Percentiles rank a stretch among this genome's conserved stretches.
Conservation (phyloP, 1,140 invertebrate species). For the Eciton burchellii region DNA sequence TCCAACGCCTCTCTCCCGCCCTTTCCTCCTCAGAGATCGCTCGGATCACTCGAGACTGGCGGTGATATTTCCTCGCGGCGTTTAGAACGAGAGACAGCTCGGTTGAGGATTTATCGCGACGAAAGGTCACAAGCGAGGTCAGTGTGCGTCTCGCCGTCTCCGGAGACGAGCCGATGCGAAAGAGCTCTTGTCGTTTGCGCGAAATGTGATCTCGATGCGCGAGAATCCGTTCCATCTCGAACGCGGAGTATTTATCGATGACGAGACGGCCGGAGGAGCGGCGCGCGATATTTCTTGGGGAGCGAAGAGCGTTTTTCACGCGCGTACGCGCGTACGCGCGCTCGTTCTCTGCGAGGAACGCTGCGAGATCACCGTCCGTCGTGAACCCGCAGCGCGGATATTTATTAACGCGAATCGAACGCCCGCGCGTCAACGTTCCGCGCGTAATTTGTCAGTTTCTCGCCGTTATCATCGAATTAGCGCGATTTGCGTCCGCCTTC, state of each 20-base stretch:
- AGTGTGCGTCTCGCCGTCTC: background rate
- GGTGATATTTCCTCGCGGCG: background rate
- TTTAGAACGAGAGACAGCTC: constrained; percentile 2
- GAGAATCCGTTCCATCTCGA: constrained; percentile 16
- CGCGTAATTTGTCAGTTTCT: constrained; percentile 51
- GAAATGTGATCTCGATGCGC: background rate
- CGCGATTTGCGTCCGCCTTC: constrained; percentile 3
- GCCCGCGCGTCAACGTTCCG: constrained; percentile 37
- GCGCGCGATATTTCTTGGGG: constrained; percentile 37
- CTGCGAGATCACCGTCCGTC: constrained; percentile 46
- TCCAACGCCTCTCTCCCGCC: constrained; percentile 11
- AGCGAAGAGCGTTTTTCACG: constrained; percentile 43
- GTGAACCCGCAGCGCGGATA: constrained; percentile 28
- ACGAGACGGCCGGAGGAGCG: constrained; percentile 14
- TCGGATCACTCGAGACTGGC: no score
- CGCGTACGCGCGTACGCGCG: background rate
- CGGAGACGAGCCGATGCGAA: background rate
- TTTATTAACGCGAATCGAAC: constrained; percentile 58
- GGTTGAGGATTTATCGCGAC: background rate
- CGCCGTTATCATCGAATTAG: constrained; percentile 36
- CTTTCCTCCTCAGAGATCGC: constrained; percentile 50
- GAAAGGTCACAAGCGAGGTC: background rate
- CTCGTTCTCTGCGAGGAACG: background rate
- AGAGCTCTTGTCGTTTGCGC: constrained; percentile 7
- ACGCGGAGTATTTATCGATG: constrained; percentile 25